These are phyloP conservation scores for Orchesellides sinensis DNA, from an alignment of 2,888 invertebrate genomes.

Conservation along the genomic window DNA sequence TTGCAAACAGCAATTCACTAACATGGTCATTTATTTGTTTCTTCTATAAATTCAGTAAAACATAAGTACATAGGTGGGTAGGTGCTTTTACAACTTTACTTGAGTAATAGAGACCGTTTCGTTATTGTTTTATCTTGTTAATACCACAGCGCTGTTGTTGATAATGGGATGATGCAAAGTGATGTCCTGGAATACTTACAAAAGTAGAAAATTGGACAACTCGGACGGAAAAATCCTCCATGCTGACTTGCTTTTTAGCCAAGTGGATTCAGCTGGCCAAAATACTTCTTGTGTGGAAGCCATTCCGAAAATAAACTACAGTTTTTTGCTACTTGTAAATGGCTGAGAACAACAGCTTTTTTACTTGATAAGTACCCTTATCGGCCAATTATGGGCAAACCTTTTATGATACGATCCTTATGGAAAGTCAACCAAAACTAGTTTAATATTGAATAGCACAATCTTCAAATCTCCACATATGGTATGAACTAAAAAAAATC, in stretches of 20 bases:
- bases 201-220: not conserved
- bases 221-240: not conserved
- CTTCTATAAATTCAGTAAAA: slow-evolving; percentile 5
- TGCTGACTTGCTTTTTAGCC: not conserved
- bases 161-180: slow-evolving; percentile 4
- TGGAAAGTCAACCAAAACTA: too few species aligned
- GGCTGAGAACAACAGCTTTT: not conserved
- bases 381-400: too few species aligned
- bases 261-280: slow-evolving; percentile 14
- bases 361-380: not conserved
- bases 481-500: too few species aligned
- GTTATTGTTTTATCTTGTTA: slow-evolving; percentile 13
- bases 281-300: not conserved
- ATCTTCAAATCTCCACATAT: too few species aligned
- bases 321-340: not conserved
- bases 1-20: not conserved
- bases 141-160: not conserved
- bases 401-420: too few species aligned
- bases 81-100: slow-evolving; percentile 1
- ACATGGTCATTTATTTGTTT: slow-evolving; percentile 8
- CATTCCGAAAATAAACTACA: not conserved
- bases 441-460: too few species aligned
- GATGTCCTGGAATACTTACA: not conserved
- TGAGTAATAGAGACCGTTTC: too few species aligned
- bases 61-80: not conserved